Evolutionary conservation across 2,797 vertebrate species (phyloP).

Genomic region (Ciconia nigra): DNA sequence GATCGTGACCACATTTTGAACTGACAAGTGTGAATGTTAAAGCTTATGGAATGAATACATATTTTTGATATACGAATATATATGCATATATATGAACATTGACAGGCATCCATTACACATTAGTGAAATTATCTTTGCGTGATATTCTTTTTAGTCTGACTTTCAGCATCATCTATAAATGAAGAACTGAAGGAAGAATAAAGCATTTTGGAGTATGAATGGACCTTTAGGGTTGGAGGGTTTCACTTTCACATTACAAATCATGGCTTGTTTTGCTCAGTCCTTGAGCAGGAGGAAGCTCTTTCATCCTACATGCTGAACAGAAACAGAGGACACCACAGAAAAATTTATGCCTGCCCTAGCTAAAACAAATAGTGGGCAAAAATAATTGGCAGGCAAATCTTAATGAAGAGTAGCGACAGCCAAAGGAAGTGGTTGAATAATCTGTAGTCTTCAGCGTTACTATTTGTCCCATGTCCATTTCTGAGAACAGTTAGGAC

Average conservation of each 20-base stretch:
- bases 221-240: not conserved
- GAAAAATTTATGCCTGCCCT: not conserved
- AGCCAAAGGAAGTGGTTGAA: not conserved
- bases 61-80: not conserved
- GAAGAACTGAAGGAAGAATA: not conserved
- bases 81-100: not conserved
- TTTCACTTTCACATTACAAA: not conserved
- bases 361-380: not conserved
- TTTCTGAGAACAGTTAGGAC: not conserved
- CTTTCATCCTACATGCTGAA: fast-evolving
- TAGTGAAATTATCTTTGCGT: not conserved
- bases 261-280: not conserved
- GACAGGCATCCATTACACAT: not conserved
- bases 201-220: not conserved
- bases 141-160: not conserved
- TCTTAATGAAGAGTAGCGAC: not conserved
- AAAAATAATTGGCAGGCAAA: not conserved
- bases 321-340: not conserved
- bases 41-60: not conserved
- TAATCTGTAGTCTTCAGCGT: not conserved
- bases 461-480: fast-evolving
- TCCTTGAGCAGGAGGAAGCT: not conserved
- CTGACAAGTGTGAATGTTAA: not conserved
- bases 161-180: not conserved
- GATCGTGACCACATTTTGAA: not conserved